A percentile compares a stretch with the other conserved stretches of the same genome.
Evolutionary conservation across 2,888 invertebrate genomes (phyloP).

Genomic region (Xestia ashworthii): DNA sequence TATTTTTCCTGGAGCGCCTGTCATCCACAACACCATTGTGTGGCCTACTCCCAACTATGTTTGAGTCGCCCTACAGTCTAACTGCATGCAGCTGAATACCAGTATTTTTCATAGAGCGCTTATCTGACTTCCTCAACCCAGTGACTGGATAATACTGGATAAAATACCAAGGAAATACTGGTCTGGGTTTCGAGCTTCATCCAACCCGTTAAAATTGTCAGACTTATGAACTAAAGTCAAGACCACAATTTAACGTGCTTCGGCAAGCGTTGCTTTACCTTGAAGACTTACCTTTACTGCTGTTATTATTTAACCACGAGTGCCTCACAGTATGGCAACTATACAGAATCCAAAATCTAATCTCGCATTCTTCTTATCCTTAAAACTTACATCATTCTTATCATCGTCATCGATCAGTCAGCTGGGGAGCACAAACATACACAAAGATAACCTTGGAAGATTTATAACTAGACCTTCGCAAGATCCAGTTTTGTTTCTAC

Average conservation of each 20-base stretch:
- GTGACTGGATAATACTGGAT: background rate
- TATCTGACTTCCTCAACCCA: background rate
- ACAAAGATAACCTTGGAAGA: conserved; percentile 53
- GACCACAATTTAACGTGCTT: background rate
- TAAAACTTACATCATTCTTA: conserved; percentile 27
- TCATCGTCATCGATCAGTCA: conserved; percentile 52
- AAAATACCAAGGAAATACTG: background rate
- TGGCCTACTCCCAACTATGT: background rate
- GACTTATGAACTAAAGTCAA: background rate
- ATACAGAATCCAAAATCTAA: conserved; percentile 6
- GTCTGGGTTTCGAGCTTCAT: background rate
- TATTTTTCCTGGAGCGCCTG: background rate
- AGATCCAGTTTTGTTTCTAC: conserved; percentile 51
- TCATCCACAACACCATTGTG: background rate
- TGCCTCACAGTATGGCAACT: too few relatives aligned
- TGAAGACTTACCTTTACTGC: background rate
- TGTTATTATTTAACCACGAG: background rate
- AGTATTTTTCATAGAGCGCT: background rate
- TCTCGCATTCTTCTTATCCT: conserved; percentile 4
- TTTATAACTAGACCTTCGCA: conserved; percentile 51
- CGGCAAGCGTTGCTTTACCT: background rate
- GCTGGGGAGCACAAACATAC: conserved; percentile 42
- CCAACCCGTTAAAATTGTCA: background rate
- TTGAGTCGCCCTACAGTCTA: background rate
- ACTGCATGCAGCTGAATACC: background rate